Conservation (phyloP, 2,888 invertebrate genomes). For the Entomobrya proxima region DNA sequence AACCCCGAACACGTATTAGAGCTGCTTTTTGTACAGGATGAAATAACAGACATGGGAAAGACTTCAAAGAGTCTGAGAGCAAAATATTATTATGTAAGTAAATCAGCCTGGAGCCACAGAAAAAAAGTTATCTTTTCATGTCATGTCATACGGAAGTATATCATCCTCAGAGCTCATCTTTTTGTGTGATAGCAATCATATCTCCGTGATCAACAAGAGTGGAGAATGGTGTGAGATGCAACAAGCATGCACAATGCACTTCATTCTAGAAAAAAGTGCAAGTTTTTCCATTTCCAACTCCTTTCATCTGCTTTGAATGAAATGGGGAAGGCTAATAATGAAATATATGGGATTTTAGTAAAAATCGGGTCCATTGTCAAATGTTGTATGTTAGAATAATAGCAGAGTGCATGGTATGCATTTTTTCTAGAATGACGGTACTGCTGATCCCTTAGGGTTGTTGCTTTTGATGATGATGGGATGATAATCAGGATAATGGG, state of each 20-base stretch:
- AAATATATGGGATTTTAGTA: neutral
- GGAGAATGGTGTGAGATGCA: neutral
- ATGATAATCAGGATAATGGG: constrained; percentile 58
- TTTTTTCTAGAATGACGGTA: neutral
- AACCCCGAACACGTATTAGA: neutral
- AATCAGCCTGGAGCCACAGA: constrained; percentile 29
- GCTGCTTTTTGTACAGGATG: too few relatives aligned
- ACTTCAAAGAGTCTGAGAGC: constrained; percentile 19
- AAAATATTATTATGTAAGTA: neutral
- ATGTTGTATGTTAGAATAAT: neutral
- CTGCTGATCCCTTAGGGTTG: constrained; percentile 50
- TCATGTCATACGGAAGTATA: neutral
- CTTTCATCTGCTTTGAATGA: neutral
- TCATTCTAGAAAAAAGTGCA: neutral
- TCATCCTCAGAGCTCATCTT: too few relatives aligned
- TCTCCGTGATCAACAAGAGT: too few relatives aligned
- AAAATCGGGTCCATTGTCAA: constrained; percentile 26
- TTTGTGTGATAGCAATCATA: too few relatives aligned
- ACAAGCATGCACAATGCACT: constrained; percentile 35
- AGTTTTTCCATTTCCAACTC: neutral
- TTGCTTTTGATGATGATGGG: constrained; percentile 39
- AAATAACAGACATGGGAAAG: constrained; percentile 17
- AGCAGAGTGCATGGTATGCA: neutral
- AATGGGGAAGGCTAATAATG: constrained; percentile 34
- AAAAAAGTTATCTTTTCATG: neutral